These are phyloP conservation scores for Stenichneumon culpator DNA, from an alignment of 2,888 invertebrate species.

Conservation along the genomic window DNA sequence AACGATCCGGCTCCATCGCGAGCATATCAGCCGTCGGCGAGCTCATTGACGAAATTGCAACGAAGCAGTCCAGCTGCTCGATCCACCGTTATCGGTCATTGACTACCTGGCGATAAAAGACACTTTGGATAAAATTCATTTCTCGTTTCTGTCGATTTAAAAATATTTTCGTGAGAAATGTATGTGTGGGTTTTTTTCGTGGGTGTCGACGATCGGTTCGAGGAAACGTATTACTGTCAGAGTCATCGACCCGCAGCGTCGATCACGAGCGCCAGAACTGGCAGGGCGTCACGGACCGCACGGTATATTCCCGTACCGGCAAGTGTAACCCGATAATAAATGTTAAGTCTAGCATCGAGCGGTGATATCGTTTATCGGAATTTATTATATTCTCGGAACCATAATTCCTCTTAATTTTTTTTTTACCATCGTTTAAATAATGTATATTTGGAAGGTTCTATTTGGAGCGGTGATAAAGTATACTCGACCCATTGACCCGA, in stretches of 20 bases:
- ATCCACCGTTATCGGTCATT: neutral
- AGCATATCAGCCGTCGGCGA: neutral
- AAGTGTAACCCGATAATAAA: neutral
- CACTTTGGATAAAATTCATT: neutral
- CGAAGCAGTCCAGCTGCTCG: neutral
- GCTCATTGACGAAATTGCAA: neutral
- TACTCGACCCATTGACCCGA: constrained; percentile 15
- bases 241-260: neutral
- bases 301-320: neutral
- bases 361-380: neutral
- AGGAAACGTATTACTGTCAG: neutral
- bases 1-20: no score
- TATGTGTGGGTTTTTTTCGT: constrained; percentile 10
- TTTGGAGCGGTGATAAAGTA: neutral
- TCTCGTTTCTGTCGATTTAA: neutral
- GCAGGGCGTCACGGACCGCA: neutral
- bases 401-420: neutral
- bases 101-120: neutral
- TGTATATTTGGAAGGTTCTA: neutral
- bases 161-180: neutral
- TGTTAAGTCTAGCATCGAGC: neutral
- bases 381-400: neutral
- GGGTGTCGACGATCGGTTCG: neutral
- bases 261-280: neutral
- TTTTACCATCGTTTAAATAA: neutral